phyloP scores from a whole-genome alignment of 2,888 invertebrate species.

The Dichetophora obliterata region DNA sequence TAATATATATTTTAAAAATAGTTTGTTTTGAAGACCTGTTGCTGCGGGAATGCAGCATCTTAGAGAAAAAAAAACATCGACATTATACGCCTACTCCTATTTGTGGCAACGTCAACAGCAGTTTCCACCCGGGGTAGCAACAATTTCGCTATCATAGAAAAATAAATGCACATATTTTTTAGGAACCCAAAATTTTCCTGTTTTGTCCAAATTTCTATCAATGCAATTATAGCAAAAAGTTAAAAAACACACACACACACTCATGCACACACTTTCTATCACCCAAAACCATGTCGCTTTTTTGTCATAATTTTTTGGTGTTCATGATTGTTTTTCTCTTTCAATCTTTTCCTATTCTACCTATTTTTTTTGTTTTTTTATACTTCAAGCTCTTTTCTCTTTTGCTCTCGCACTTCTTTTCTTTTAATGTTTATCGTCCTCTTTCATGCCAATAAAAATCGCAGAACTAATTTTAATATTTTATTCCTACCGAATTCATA shows the following conservation, averaged over 20 bases:
- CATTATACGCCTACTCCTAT: too few relatives aligned
- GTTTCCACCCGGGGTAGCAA: too few relatives aligned
- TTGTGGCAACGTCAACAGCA: too few relatives aligned
- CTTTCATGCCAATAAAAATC: constrained; percentile 20
- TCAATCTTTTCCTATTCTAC: neutral
- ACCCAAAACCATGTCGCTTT: constrained; percentile 5
- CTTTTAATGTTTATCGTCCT: constrained; percentile 21
- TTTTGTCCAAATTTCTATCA: too few relatives aligned
- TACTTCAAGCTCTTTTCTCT: neutral
- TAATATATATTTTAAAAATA: too few relatives aligned
- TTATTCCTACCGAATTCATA: constrained; percentile 46
- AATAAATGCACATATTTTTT: too few relatives aligned
- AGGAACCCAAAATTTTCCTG: too few relatives aligned
- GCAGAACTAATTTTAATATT: constrained; percentile 1
- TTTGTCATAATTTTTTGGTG: constrained; percentile 28
- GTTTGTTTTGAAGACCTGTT: too few relatives aligned
- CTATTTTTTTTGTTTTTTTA: constrained; percentile 5
- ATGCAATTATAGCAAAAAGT: too few relatives aligned
- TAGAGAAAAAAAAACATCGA: too few relatives aligned
- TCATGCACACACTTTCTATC: neutral
- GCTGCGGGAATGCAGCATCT: too few relatives aligned
- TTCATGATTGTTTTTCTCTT: constrained; percentile 37
- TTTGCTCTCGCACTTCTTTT: neutral
- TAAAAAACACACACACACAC: neutral
- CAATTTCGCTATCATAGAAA: too few relatives aligned